phyloP scores from a whole-genome alignment of 2,888 invertebrate genomes.

The Sialis lutaria region DNA sequence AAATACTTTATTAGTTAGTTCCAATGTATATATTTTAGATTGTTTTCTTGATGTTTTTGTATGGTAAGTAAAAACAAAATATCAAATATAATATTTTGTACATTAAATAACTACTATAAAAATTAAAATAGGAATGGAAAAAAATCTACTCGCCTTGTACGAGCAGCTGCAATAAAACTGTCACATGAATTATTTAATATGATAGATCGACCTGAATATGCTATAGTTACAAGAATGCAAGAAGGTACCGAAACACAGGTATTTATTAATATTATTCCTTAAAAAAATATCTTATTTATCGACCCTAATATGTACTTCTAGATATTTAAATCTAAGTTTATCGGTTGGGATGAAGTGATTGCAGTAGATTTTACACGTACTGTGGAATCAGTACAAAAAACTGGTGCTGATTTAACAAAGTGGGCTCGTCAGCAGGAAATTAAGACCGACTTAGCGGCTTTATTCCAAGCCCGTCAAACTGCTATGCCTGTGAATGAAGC shows the following conservation, averaged over 20 bases:
- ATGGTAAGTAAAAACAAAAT: conserved; percentile 41
- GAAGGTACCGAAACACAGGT: conserved; percentile 83
- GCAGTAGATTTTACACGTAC: conserved; percentile 98
- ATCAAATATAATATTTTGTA: conserved; percentile 1
- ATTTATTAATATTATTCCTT: conserved; percentile 7
- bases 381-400: conserved; percentile 88
- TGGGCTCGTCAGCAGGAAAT: conserved; percentile 85
- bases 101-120: neutral
- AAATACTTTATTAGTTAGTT: conserved; percentile 64
- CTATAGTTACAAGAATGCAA: conserved; percentile 74
- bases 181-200: conserved; percentile 91
- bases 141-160: conserved; percentile 86
- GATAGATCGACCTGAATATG: conserved; percentile 77
- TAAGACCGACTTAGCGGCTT: conserved; percentile 83
- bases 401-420: conserved; percentile 87
- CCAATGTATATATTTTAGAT: conserved; percentile 92
- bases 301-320: conserved; percentile 17
- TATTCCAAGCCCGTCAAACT: conserved; percentile 90
- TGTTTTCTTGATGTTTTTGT: conserved; percentile 88
- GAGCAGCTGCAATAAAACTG: conserved; percentile 92
- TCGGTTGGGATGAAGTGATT: conserved; percentile 97
- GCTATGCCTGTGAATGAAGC: conserved; percentile 73
- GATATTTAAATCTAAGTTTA: conserved; percentile 93
- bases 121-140: conserved; percentile 69
- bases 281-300: neutral